These are phyloP conservation scores for Drosophila hydei DNA, from an alignment of 1,140 invertebrate genomes.

Conservation along the genomic window DNA sequence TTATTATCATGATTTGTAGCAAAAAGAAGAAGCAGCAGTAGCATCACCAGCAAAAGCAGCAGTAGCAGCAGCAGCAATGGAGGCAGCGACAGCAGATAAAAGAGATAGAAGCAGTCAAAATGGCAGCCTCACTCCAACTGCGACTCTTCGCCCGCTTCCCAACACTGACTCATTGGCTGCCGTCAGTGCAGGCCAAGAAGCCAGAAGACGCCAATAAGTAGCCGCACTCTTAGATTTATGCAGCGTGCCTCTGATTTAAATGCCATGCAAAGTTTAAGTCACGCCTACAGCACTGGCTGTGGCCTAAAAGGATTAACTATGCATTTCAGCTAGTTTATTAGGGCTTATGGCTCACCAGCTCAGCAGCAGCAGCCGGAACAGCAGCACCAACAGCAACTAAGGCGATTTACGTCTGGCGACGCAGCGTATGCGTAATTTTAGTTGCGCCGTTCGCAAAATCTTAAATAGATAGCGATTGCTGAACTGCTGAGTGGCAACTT, in stretches of 20 bases:
- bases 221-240: slow-evolving; percentile 52
- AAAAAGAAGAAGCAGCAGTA: slow-evolving; percentile 40
- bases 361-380: slow-evolving; percentile 55
- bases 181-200: slow-evolving; percentile 25
- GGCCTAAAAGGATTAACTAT: slow-evolving; percentile 65
- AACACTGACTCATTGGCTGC: slow-evolving; percentile 50
- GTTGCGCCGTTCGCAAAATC: slow-evolving; percentile 43
- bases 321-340: slow-evolving; percentile 77
- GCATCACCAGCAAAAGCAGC: slow-evolving; percentile 20
- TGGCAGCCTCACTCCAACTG: slow-evolving; percentile 31
- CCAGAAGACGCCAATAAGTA: slow-evolving; percentile 54
- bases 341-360: slow-evolving; percentile 54
- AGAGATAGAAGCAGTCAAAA: slow-evolving; percentile 45
- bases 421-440: slow-evolving; percentile 71
- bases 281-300: slow-evolving; percentile 31
- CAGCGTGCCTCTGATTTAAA: slow-evolving; percentile 54
- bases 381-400: slow-evolving; percentile 49
- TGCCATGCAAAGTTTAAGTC: slow-evolving; percentile 43
- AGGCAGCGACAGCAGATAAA: slow-evolving; percentile 34
- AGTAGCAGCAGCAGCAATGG: slow-evolving; percentile 17
- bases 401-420: slow-evolving; percentile 63
- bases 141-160: slow-evolving; percentile 11
- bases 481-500: slow-evolving; percentile 62
- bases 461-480: slow-evolving; percentile 59
- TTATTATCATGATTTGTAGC: slow-evolving; percentile 82